These are phyloP conservation scores for Scatophagus argus DNA, from an alignment of 2,113 vertebrate genomes.

Conservation along the genomic window DNA sequence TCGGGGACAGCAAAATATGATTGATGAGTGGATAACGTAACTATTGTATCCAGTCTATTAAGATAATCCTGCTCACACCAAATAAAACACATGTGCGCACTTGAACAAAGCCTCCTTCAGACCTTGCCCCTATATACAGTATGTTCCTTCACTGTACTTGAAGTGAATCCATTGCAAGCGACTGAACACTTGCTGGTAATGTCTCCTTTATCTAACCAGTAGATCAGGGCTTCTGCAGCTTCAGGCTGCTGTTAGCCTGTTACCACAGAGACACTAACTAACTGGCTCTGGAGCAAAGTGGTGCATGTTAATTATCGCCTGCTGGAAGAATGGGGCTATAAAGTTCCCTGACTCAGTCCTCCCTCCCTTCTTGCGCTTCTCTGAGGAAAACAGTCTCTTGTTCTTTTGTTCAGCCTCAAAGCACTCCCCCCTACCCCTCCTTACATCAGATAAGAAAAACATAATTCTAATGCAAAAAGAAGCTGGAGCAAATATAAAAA, in stretches of 20 bases:
- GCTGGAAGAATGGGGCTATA: constrained; percentile 27
- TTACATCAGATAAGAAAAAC: constrained; percentile 53
- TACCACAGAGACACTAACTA: constrained; percentile 34
- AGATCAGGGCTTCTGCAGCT: constrained; percentile 22
- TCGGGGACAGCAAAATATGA: too few species aligned
- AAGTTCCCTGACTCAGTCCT: constrained; percentile 25
- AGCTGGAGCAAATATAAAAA: constrained; percentile 35
- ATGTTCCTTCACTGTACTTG: neutral
- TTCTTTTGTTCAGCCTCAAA: constrained; percentile 50
- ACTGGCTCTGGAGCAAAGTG: constrained; percentile 55
- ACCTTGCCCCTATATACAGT: neutral
- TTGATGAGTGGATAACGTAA: too few species aligned
- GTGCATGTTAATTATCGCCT: constrained; percentile 60
- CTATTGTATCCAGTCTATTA: too few species aligned
- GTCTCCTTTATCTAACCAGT: neutral
- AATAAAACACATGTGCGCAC: neutral
- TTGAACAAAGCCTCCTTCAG: neutral
- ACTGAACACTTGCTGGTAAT: neutral
- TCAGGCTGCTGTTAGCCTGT: constrained; percentile 17
- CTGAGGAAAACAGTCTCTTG: constrained; percentile 44
- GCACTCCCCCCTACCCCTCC: constrained; percentile 24
- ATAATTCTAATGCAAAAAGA: constrained; percentile 26
- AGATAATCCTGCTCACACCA: neutral
- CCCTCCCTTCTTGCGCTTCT: constrained; percentile 20
- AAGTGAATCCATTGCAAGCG: neutral